Base-by-base conservation (phyloP, 2,797 vertebrate species). In the Rhabdomys pumilio region DNA sequence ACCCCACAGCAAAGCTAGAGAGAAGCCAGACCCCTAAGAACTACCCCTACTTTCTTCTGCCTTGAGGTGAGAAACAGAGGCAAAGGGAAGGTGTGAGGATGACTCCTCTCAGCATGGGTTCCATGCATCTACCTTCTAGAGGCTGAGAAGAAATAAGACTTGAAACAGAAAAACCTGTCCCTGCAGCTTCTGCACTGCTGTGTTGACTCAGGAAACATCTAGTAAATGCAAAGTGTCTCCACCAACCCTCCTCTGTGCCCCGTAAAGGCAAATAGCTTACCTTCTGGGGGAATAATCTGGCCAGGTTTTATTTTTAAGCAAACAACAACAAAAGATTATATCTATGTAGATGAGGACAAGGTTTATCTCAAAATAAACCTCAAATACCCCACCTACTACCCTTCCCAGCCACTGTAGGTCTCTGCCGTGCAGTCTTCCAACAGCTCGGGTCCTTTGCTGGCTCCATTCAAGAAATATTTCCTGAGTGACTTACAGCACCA, bases 281-380 rank as follows among this genome's bases (percentile, higher is more conserved):
- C 31, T 87, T 75, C 76, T 84, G 20, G 1, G 13, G 65, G 9
- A 59, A 24, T 19, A 86, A 38, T 73, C 63, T 8, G 6, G 38
- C 55, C 38, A 53, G 65, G 34, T 50, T 90, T 80, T 92, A 88
- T 81, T 91, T 91, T 63, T 86, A 92, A 85, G 14, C 72, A 82
- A 88, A 77, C 24, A 75, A 31, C n/a, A 67, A 93, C 3, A 41
- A 75, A 87, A 86, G 55, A 88, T 22, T 11, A 10, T 34, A 59
- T 55, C 10, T 55, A 53, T 4, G 1, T 3, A 34, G 77, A 87
- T 20, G 24, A 26, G 34, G 6, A 57, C 22, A 89, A 80, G 19
- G 15, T 87, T 50, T 93, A 55, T 65, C 41, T 77, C 67, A 67
- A 87, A 72, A 79, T 20, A 44, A 38, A 79, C 89, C 67, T 41